Conservation (phyloP, 64 coral and sea anemone genomes). For the Porites lutea region DNA sequence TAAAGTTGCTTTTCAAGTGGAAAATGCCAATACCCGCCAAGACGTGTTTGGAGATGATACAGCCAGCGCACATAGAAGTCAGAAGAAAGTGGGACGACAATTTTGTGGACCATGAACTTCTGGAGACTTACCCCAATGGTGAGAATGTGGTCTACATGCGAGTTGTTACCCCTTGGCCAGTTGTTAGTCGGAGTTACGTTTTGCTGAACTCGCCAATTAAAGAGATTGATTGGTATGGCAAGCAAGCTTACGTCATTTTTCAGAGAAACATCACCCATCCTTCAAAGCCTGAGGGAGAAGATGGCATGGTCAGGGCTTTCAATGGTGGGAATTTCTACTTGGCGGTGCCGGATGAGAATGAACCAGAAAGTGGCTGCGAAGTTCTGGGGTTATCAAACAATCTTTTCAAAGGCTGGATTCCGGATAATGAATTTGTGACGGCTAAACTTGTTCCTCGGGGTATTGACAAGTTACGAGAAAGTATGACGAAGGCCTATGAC, state of each 20-base stretch:
- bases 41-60: neutral
- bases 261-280: conserved; percentile 25
- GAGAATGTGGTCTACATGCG: neutral
- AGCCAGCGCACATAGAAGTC: neutral
- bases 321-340: conserved; percentile 55
- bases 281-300: conserved; percentile 9
- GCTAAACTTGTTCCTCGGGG: neutral
- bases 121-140: conserved; percentile 37
- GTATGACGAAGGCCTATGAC: neutral
- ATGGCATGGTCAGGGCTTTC: conserved; percentile 20
- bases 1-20: conserved; percentile 30
- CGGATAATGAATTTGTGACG: neutral
- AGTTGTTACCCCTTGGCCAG: neutral
- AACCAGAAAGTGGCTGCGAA: conserved; percentile 9
- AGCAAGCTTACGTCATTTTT: neutral
- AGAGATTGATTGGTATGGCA: conserved; percentile 12
- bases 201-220: neutral
- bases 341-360: neutral
- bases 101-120: conserved; percentile 1
- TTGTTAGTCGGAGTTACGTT: conserved; percentile 29
- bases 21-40: conserved; percentile 37
- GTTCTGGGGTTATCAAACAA: conserved; percentile 56
- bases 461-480: neutral
- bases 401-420: conserved; percentile 32
- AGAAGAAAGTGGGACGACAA: conserved; percentile 20